phyloP scores from a whole-genome alignment of 2,113 vertebrate species.

The Corydoras sp. region DNA sequence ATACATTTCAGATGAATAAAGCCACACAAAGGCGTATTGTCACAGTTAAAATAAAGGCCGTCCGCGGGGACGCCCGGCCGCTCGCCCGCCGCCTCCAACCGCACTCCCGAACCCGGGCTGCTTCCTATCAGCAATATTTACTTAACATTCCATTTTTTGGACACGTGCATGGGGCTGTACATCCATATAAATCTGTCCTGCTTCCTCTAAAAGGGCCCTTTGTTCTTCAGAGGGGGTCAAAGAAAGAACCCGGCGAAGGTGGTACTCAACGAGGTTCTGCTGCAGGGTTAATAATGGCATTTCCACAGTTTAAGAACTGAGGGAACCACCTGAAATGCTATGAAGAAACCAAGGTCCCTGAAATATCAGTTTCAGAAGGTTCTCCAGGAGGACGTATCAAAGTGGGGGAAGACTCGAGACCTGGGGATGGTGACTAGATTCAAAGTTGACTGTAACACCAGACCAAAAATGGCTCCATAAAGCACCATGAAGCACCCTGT shows the following conservation, averaged over 20 bases:
- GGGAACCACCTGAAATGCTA: no score
- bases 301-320: no score
- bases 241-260: neutral
- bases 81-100: slow-evolving; percentile 6
- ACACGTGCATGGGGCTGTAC: neutral
- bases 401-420: no score
- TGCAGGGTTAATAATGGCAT: no score
- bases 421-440: no score
- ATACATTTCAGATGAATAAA: slow-evolving; percentile 14
- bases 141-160: slow-evolving; percentile 7
- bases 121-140: slow-evolving; percentile 29
- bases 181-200: neutral
- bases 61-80: slow-evolving; percentile 12
- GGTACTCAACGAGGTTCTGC: no score
- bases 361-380: no score
- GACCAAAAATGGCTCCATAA: no score
- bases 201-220: neutral
- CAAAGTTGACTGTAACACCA: no score
- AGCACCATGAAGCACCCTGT: no score
- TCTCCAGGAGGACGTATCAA: no score
- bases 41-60: slow-evolving; percentile 11
- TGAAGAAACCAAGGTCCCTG: no score
- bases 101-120: neutral
- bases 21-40: slow-evolving; percentile 32
- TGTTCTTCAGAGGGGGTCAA: neutral